phyloP scores from a whole-genome alignment of 2,888 invertebrate species.

The Arenicola marina region DNA sequence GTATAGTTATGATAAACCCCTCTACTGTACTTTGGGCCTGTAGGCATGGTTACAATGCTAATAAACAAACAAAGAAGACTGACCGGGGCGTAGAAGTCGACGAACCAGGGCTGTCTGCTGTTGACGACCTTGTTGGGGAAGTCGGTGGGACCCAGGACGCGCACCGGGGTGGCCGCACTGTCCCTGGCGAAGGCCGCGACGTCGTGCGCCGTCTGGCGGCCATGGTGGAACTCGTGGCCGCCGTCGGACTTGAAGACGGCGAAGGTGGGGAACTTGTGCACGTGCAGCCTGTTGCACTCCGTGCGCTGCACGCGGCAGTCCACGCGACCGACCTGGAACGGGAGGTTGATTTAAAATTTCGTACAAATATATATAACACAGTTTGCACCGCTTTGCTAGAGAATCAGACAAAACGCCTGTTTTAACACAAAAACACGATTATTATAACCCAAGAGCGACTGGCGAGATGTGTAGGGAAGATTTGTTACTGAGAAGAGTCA shows the following conservation, averaged over 20 bases:
- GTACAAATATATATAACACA: too few species aligned
- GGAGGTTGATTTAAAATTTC: too few species aligned
- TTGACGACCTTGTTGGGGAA: constrained; percentile 60
- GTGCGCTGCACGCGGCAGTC: constrained; percentile 57
- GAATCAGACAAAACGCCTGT: too few species aligned
- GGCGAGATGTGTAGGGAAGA: too few species aligned
- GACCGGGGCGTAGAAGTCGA: constrained; percentile 77
- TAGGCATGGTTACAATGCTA: too few species aligned
- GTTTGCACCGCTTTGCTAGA: too few species aligned
- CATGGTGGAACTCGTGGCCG: constrained; percentile 76
- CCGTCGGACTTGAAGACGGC: constrained; percentile 76
- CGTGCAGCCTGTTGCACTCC: constrained; percentile 58
- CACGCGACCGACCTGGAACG: constrained; percentile 57
- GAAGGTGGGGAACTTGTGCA: constrained; percentile 70
- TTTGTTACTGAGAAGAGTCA: too few species aligned
- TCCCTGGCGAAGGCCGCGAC: constrained; percentile 70
- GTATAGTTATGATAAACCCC: too few species aligned
- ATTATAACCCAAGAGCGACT: too few species aligned
- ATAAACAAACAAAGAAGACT: too few species aligned
- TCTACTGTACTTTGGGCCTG: too few species aligned
- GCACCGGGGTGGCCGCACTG: constrained; percentile 61
- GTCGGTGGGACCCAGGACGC: constrained; percentile 64
- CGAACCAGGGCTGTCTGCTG: constrained; percentile 66
- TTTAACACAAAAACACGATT: too few species aligned
- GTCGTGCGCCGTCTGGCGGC: constrained; percentile 64